Base-by-base conservation (phyloP, 2,888 invertebrate genomes). In the Sympetrum striolatum region DNA sequence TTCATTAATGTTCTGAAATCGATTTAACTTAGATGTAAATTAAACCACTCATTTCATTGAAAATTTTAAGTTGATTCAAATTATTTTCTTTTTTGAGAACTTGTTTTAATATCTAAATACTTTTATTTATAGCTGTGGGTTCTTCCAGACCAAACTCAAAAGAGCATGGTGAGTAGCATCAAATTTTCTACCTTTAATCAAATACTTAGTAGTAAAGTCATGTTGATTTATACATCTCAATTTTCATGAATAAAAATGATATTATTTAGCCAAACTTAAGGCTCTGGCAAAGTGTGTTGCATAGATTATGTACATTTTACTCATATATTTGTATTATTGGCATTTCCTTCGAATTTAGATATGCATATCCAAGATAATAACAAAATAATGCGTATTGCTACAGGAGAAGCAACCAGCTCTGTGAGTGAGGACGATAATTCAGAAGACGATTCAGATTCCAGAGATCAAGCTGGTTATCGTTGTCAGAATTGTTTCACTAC, bases 391-490 rank as follows among this genome's bases (percentile, higher is more conserved):
- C 64, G 39, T 90, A 10, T 73, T 22, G 3, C 58, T 92, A 4
- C 91, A 95, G 95, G 95, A 91, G 96, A 96, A 93, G 94, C 95
- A 60, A 86, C 60, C 92, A 96, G 96, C 92, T 95, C 95, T 35
- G 95, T 95, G 18, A 95, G 95, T 93, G 95, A 95, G 92, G 95
- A 95, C 86, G 98, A 98, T 94, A 98, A 97, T 94, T 98, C 98
- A 92, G 98, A 98, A 93, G 98, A 98, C 94, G 98, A 98, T 94
- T 98, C 98, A 94, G 98, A 98, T 94, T 98, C 98, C 91, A 96
- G 98, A 93, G 98, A 98, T 93, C 96, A 98, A 92, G 94, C 94
- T 91, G 94, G 95, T 90, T 96, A 96, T 92, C 94, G 96, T 90
- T 97, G 97, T 92, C 96, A 96, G 91, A 96, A 97, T 93, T 97